Evolutionary conservation across 1,140 invertebrate species (phyloP).

Genomic region (Cherax destructor): DNA sequence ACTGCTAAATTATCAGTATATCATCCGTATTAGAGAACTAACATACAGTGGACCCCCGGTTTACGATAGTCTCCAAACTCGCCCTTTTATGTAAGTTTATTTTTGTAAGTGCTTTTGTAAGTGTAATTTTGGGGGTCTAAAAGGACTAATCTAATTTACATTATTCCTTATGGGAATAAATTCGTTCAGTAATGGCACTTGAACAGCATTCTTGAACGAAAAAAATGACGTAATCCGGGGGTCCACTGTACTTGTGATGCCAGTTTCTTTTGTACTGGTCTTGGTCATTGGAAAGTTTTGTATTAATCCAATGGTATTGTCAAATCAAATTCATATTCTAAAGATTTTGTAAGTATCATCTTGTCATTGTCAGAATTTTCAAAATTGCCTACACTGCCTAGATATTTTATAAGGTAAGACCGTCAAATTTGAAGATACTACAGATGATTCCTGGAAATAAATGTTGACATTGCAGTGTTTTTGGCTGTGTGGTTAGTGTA

Average conservation of each 20-base stretch:
- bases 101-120: too few species aligned
- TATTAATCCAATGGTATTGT: background rate
- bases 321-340: background rate
- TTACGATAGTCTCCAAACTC: too few species aligned
- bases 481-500: conserved; percentile 48
- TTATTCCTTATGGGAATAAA: too few species aligned
- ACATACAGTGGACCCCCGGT: too few species aligned
- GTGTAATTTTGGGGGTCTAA: too few species aligned
- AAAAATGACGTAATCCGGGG: too few species aligned
- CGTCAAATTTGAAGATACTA: background rate
- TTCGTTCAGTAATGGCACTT: too few species aligned
- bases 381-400: background rate
- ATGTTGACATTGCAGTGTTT: conserved; percentile 36
- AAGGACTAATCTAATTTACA: too few species aligned
- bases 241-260: background rate
- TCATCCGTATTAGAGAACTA: too few species aligned
- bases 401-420: background rate
- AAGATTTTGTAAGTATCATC: background rate
- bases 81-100: too few species aligned
- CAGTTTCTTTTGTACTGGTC: background rate
- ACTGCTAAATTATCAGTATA: background rate
- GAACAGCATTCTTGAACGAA: too few species aligned
- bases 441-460: conserved; percentile 28
- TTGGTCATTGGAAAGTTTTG: background rate
- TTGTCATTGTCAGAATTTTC: background rate